Evolutionary conservation across 2,888 invertebrate genomes (phyloP), one percentile per base, ranked within the genome.

Genomic region (Muscina levida): DNA sequence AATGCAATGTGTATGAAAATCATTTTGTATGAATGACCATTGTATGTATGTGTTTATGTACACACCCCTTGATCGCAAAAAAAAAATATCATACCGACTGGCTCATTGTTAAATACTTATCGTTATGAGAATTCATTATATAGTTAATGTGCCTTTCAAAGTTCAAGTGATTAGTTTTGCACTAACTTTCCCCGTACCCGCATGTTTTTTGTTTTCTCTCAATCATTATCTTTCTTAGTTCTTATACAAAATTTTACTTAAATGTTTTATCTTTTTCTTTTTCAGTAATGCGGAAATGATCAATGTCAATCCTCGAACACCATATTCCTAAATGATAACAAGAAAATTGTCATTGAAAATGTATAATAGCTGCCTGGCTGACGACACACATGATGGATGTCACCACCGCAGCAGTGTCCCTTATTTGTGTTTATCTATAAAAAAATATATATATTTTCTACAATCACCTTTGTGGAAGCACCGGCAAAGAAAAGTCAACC

Each of bases 271-370:
- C 66, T 70, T 87, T 87, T 91, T 88, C 87, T 87, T 93, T n/a
- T 93, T 79, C 93, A 97, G 97, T 91, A 95, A 95, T 59, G 95
- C 95, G 85, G 97, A 97, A 91, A 96, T 97, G 95, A 96, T 97
- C 87, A 96, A 96, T 91, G 96, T 97, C 68, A 96, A 95, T 88
- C 96, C 96, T 46, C 93, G 95, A 85, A 97, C 97, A 39, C 95
- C 95, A 13, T 97, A 96, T 89, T 94, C 95, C 84, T 95, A 93
- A 92, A 79, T 59, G 68, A 66, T 76, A 75, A 77, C 11, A 67
- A 68, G 31, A 72, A 74, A 53, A 48, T 65, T 74, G n/a, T n/a
- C n/a, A n/a, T n/a, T n/a, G n/a, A n/a, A n/a, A n/a, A n/a, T n/a
- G n/a, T n/a, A n/a, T n/a, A n/a, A n/a, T n/a, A n/a, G n/a, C n/a